Conservation (phyloP, 2,113 vertebrate genomes). For the Vulpes ferrilata region DNA sequence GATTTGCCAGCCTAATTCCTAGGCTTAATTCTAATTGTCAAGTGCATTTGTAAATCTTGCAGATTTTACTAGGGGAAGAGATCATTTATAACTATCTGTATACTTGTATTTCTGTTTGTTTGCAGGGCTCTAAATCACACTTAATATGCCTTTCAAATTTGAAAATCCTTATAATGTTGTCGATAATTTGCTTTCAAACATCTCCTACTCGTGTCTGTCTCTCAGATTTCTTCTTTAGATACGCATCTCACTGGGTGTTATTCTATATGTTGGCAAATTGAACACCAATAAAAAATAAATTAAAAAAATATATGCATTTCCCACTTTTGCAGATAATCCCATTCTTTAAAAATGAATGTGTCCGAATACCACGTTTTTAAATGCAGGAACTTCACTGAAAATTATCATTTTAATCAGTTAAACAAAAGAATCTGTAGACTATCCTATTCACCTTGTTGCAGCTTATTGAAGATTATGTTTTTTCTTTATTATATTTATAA, state of each 20-base stretch:
- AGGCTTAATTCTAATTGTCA: conserved; percentile 54
- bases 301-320: neutral
- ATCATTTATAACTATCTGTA: neutral
- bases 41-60: conserved; percentile 56
- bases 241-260: neutral
- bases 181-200: neutral
- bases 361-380: neutral
- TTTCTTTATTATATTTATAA: neutral
- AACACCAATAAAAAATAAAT: no score
- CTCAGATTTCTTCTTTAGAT: neutral
- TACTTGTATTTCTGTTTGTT: neutral
- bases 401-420: neutral
- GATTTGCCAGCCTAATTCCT: conserved; percentile 61
- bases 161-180: neutral
- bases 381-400: neutral
- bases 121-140: neutral
- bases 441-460: neutral
- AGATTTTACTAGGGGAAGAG: neutral
- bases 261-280: no score
- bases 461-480: neutral
- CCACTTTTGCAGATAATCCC: neutral
- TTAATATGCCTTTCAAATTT: neutral
- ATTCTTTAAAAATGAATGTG: neutral
- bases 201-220: neutral
- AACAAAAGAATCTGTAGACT: neutral